A percentile compares a stretch with the other conserved stretches of the same genome.
phyloP scores from a whole-genome alignment of 2,888 invertebrate genomes.

The Mimumesa dahlbomi region DNA sequence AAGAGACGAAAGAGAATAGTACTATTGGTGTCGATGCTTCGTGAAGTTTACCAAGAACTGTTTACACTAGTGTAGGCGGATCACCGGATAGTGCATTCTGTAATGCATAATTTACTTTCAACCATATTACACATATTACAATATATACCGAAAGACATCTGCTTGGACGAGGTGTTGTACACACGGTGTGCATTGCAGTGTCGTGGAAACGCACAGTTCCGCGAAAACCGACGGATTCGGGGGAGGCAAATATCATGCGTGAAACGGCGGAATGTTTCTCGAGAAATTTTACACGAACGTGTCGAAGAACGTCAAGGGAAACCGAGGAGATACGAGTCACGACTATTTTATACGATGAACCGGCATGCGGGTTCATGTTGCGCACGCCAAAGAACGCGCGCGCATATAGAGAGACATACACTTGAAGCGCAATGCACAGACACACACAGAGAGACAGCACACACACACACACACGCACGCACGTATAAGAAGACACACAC shows the following conservation, averaged over 20 bases:
- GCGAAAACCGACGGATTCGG: too few relatives aligned
- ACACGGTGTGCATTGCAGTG: not conserved
- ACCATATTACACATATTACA: not conserved
- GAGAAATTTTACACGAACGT: not conserved
- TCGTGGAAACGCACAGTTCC: not conserved
- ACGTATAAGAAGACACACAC: not conserved
- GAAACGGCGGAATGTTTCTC: too few relatives aligned
- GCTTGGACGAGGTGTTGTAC: not conserved
- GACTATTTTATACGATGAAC: constrained; percentile 44
- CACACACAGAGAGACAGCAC: not conserved
- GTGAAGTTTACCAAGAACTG: too few relatives aligned
- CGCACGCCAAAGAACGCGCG: constrained; percentile 49
- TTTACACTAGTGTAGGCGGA: too few relatives aligned
- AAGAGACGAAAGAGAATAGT: too few relatives aligned
- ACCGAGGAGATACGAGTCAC: constrained; percentile 28
- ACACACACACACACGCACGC: not conserved
- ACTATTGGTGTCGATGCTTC: too few relatives aligned
- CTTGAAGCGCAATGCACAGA: constrained; percentile 11
- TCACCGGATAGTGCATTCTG: too few relatives aligned
- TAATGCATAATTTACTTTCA: too few relatives aligned
- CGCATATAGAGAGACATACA: too few relatives aligned
- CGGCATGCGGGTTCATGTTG: constrained; percentile 46
- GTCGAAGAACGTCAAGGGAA: constrained; percentile 11
- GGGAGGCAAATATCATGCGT: too few relatives aligned
- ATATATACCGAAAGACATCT: not conserved